Base-by-base conservation (phyloP, 2,888 invertebrate species). In the Drosophila multiciliata region DNA sequence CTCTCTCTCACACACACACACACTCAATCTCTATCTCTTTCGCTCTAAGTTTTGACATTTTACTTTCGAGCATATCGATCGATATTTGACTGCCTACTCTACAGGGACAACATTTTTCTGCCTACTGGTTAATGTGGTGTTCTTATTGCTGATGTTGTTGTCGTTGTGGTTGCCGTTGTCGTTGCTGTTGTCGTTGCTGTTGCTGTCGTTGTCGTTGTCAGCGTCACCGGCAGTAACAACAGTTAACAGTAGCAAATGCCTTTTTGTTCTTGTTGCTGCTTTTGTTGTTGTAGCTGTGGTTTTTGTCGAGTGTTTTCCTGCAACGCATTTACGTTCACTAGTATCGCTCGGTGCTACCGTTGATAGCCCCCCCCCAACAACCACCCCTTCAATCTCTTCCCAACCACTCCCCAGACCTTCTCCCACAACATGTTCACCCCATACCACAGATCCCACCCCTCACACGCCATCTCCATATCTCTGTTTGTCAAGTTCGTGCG, bases 251-350 rank as follows among this genome's bases (percentile, higher is more conserved):
- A 63, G 67, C 80, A 73, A 64, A 69, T 62, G 78, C 59, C 59
- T 66, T 64, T 42, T 29, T 32, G 50, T 50, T 23, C 26, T 17
- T 75, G 66, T 70, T 63, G 66, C 54, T 61, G 61, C 2, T 23
- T 23, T 60, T 71, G 55, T 67, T 57, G 54, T 70, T 69, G 50
- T 60, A 62, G 65, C 67, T 23, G 11, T 36, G 62, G 45, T 65
- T 65, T 23, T 62, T 62, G 74, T 73, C 78, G 66, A 85, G 86
- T 81, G 83, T 75, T 88, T 81, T 90, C 84, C 90, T 90, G 89
- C 90, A 89, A 89, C 87, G 90, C 90, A 89, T 84, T 79, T 81
- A 73, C 68, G 69, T 83, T 73, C 50, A 50, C 49, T 65, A 63
- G 36, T 63, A 64, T 76, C 66, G 45, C 38, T 26, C 58, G 36